Evolutionary conservation across 2,113 vertebrate genomes (phyloP).

Genomic region (Oenanthe oenanthe): DNA sequence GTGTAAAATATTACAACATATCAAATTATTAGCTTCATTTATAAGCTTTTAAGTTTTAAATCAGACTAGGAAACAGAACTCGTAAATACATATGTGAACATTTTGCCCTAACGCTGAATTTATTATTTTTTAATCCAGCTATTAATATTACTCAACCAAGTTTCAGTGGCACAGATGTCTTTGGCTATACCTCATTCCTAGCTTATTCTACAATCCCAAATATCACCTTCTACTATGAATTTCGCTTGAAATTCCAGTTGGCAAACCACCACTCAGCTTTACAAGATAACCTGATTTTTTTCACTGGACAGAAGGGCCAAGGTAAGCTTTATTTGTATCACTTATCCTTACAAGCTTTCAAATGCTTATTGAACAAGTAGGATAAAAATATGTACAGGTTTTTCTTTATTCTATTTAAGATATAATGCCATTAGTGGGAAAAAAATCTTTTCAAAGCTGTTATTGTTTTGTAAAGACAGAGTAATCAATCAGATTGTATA

Average conservation of each 20-base stretch:
- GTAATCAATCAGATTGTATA: neutral
- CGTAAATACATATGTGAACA: neutral
- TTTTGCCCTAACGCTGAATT: constrained; percentile 13
- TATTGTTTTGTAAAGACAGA: neutral
- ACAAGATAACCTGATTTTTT: constrained; percentile 88
- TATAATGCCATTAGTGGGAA: neutral
- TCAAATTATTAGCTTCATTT: neutral
- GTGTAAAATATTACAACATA: neutral
- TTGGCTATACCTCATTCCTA: constrained; percentile 84
- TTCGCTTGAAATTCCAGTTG: constrained; percentile 84
- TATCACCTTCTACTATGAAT: constrained; percentile 82
- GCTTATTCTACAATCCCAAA: constrained; percentile 78
- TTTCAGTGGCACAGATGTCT: constrained; percentile 82
- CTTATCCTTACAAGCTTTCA: neutral
- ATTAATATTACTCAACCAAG: constrained; percentile 80
- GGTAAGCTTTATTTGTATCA: constrained; percentile 75
- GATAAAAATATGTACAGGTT: neutral
- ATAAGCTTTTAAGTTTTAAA: neutral
- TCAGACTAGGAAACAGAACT: neutral
- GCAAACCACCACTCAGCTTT: constrained; percentile 78
- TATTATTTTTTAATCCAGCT: constrained; percentile 67
- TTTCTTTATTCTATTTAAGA: neutral
- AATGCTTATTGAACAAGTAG: neutral
- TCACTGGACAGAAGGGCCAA: constrained; percentile 84
- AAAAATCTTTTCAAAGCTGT: neutral